Conservation (phyloP, 2,888 invertebrate species). For the Brachypterus glaber region DNA sequence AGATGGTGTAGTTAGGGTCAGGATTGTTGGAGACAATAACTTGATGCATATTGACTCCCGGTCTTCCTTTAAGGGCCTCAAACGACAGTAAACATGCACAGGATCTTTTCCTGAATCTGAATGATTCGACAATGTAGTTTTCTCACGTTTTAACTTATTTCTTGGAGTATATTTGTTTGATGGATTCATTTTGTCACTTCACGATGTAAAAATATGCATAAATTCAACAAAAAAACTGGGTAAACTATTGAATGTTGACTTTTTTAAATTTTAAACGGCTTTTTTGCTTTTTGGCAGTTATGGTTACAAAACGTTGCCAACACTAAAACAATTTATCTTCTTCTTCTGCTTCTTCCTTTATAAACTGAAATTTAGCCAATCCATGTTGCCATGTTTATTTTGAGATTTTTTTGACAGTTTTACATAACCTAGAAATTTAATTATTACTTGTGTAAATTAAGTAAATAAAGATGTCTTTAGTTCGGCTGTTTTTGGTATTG, state of each 20-base stretch:
- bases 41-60: slow-evolving; percentile 53
- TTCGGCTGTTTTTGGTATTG: too few species aligned
- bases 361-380: too few species aligned
- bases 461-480: too few species aligned
- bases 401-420: too few species aligned
- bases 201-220: neutral
- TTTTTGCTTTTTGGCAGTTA: slow-evolving; percentile 3
- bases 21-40: slow-evolving; percentile 57
- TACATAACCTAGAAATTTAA: too few species aligned
- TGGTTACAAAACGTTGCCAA: too few species aligned
- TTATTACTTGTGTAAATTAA: too few species aligned
- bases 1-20: slow-evolving; percentile 57
- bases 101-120: slow-evolving; percentile 49
- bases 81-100: slow-evolving; percentile 80
- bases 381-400: too few species aligned
- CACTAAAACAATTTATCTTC: too few species aligned
- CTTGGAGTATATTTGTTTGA: slow-evolving; percentile 25
- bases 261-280: slow-evolving; percentile 2
- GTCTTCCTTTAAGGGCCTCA: slow-evolving; percentile 67
- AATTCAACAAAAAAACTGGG: neutral
- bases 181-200: slow-evolving; percentile 23
- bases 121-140: slow-evolving; percentile 29
- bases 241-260: too few species aligned
- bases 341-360: too few species aligned
- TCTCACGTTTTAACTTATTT: slow-evolving; percentile 29